Conservation (phyloP, 2,113 vertebrate species). For the Sphaerodactylus townsendi region DNA sequence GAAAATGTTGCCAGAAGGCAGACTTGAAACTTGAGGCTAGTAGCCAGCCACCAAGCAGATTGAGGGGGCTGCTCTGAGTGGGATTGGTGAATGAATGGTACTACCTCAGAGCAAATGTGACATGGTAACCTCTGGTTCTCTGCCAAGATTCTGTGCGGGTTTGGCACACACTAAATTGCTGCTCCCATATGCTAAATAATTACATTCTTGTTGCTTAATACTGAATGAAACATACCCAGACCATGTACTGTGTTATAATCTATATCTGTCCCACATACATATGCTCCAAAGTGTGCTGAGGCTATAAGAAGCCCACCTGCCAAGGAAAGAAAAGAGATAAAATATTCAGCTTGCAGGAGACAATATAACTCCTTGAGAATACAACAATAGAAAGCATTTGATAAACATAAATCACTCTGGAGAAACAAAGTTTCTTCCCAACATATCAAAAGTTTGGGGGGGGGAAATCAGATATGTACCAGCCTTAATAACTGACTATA, state of each 20-base stretch:
- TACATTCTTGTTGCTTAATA: background rate
- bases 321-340: constrained; percentile 37
- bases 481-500: no score
- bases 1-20: no score
- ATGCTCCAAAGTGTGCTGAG: constrained; percentile 94
- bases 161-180: background rate
- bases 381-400: constrained; percentile 24
- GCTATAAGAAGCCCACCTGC: constrained; percentile 93
- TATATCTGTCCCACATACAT: constrained; percentile 94
- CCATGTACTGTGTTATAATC: constrained; percentile 97
- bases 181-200: fast-evolving
- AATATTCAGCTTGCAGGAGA: background rate
- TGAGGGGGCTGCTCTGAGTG: no score
- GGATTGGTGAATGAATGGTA: background rate
- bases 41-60: background rate
- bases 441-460: background rate
- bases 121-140: background rate
- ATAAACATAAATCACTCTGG: constrained; percentile 1
- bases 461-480: fast-evolving
- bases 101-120: background rate
- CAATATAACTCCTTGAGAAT: background rate
- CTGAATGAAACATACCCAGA: constrained; percentile 80
- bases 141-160: background rate
- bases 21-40: no score
- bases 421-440: background rate